Base-by-base conservation (phyloP, 2,888 invertebrate genomes). In the Meteorus cinctellus region DNA sequence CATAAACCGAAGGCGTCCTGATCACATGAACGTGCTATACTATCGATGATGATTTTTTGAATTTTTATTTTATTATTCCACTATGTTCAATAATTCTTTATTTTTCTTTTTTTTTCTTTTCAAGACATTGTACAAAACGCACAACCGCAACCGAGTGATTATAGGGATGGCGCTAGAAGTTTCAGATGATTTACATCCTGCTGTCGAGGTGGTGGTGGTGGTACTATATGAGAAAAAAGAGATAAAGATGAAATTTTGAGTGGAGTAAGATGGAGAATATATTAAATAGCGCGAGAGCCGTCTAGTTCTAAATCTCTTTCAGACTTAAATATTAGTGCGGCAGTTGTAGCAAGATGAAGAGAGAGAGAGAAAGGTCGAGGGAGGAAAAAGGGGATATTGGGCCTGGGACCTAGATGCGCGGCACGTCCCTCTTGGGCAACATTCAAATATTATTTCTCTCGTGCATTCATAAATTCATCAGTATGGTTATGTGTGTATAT, bases 391-490 rank as follows among this genome's bases (percentile, higher is more conserved):
- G 66, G 77, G 36, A 63, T 51, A 41, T 14, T 27, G 60, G 55
- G 55, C 19, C 19, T 70, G 24, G 48, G 36, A 82, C 84, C 87
- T 89, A 89, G 87, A 88, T 87, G 10, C n/a, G 82, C 80, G 84
- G 84, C 81, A 86, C 88, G 89, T 88, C 89, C 88, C 88, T 86
- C 82, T 83, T 84, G 87, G 45, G 86, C 89, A 88, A 88, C 86
- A 89, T 89, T 89, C 88, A 89, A 89, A 89, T 89, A 84, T 86
- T 81, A 55, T 62, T 34, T 65, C 36, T 36, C 84, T 83, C 82
- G 79, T 85, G 72, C 34, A 87, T 88, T 89, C 89, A 89, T 89
- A 89, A 89, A 89, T 89, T 89, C 88, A 86, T 89, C 88, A 87
- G 84, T 77, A 55, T 4, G 10, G 55, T 19, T 55, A 55, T 48